These are phyloP conservation scores for Lophotriccus pileatus DNA, from an alignment of 2,797 vertebrate genomes.

Conservation along the genomic window DNA sequence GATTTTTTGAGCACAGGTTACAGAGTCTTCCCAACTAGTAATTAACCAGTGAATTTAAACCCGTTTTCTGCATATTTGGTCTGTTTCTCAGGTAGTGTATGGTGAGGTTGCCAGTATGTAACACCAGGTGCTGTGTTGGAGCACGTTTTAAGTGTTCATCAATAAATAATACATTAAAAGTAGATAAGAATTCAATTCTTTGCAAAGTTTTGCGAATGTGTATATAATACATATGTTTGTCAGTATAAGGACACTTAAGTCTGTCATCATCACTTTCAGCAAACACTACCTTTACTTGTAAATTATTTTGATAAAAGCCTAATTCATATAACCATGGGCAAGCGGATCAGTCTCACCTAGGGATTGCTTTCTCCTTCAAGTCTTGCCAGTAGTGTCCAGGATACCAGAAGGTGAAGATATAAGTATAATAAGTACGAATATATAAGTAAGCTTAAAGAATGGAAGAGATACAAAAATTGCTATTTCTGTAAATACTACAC, in stretches of 20 bases:
- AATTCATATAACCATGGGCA: neutral
- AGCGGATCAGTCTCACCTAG: neutral
- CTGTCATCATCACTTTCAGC: neutral
- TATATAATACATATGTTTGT: neutral
- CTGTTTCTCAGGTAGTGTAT: neutral
- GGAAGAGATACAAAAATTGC: neutral
- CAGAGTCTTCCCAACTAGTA: neutral
- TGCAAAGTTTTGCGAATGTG: neutral
- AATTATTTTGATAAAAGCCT: neutral
- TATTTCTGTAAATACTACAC: neutral
- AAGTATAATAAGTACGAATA: neutral
- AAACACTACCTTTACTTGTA: neutral
- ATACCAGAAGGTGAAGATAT: neutral
- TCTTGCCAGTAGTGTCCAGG: neutral
- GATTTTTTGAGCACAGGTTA: neutral
- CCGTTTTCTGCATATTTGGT: neutral
- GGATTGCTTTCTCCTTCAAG: neutral
- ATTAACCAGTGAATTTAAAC: neutral
- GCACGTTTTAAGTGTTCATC: neutral
- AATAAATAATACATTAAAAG: neutral
- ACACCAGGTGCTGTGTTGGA: neutral
- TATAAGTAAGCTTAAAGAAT: neutral
- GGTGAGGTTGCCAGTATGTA: neutral
- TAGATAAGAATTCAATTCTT: neutral
- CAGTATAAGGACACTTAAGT: neutral